Evolutionary conservation across 2,888 invertebrate genomes (phyloP), one percentile per base, ranked within the genome.

Genomic region (Caenorhabditis uteleia): DNA sequence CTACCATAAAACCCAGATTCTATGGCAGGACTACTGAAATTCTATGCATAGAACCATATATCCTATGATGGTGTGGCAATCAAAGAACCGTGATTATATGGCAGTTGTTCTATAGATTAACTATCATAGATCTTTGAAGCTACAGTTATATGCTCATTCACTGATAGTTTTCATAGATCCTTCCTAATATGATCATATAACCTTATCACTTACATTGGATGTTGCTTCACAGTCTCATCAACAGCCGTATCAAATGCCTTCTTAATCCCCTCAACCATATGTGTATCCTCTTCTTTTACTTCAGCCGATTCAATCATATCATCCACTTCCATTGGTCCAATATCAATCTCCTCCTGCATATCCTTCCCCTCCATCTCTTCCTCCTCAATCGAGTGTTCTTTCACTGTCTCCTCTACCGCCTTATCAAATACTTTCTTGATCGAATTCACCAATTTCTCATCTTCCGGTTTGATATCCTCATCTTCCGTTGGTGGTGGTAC

Each of bases 131-230:
- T n/a, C n/a, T n/a, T n/a, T n/a, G n/a, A n/a, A n/a, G n/a, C n/a
- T n/a, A n/a, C n/a, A n/a, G n/a, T n/a, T n/a, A n/a, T n/a, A n/a
- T 16, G 10, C 8, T 14, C 12, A 39, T 39, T 48, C 54, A 23
- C 54, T 44, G 39, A 38, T 49, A 55, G 20, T 47, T 18, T 10
- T 12, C 34, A 10, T 18, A 21, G 20, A 33, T 20, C 3, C 7
- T 31, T n/a, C n/a, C n/a, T n/a, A n/a, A n/a, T n/a, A n/a, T n/a
- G n/a, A n/a, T n/a, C n/a, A n/a, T n/a, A n/a, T n/a, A n/a, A n/a
- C n/a, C n/a, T n/a, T n/a, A n/a, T n/a, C n/a, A 48, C 60, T 62
- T 31, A 64, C 64, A 59, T 56, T 14, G 49, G 46, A 49, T 65
- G 65, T 29, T 58, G 38, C 21, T 65, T 47, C 18, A 59, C 31